Evolutionary conservation across 2,888 invertebrate genomes (phyloP).

Genomic region (Axea sp.): DNA sequence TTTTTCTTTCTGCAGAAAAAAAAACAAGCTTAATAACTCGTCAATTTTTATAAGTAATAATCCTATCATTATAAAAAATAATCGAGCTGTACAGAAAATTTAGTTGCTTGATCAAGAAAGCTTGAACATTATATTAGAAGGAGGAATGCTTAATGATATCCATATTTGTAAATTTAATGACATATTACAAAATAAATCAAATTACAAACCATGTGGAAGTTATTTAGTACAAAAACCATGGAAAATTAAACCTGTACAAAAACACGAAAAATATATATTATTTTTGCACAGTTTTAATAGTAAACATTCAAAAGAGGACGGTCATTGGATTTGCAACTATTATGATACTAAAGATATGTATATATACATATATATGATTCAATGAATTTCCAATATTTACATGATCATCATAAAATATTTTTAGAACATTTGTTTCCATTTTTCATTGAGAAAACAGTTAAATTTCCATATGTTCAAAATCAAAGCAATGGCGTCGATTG

Average conservation of each 20-base stretch:
- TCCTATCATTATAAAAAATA: too few relatives aligned
- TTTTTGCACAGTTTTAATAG: constrained; percentile 1
- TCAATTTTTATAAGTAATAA: too few relatives aligned
- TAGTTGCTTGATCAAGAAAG: not conserved
- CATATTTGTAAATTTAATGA: constrained; percentile 12
- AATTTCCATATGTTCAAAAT: constrained; percentile 27
- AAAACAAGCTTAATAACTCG: too few relatives aligned
- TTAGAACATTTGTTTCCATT: constrained; percentile 14
- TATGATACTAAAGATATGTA: constrained; percentile 7
- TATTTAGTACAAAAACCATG: not conserved
- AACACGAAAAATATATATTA: constrained; percentile 10
- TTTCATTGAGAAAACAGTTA: not conserved
- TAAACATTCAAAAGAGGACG: constrained; percentile 3
- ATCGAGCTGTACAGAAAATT: not conserved
- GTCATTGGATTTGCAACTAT: constrained; percentile 21
- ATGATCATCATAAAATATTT: too few relatives aligned
- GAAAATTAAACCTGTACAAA: constrained; percentile 8
- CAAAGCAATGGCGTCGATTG: constrained; percentile 28
- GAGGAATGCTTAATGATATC: not conserved
- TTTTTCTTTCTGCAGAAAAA: too few relatives aligned
- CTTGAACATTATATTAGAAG: not conserved
- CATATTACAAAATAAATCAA: not conserved
- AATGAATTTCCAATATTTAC: too few relatives aligned
- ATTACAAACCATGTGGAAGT: constrained; percentile 5
- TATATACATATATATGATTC: constrained; percentile 11